Base-by-base conservation (phyloP, 2,888 invertebrate genomes). In the Lagria hirta region DNA sequence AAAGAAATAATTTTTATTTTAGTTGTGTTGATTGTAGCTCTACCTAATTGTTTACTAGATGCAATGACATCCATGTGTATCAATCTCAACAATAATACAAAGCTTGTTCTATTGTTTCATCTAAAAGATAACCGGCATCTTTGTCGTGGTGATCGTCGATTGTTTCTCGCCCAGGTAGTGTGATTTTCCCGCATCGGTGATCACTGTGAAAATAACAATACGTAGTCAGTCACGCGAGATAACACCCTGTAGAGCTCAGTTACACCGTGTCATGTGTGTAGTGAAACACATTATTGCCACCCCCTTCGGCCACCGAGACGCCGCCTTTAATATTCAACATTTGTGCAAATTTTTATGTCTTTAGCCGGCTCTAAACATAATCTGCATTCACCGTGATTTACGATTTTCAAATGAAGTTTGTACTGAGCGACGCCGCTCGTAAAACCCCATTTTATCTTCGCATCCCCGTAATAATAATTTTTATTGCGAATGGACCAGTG, bases 401-500 rank as follows among this genome's bases (percentile, higher is more conserved):
- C 48, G 41, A 38, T 41, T 42, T 43, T 43, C 28, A 43, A 44
- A 48, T 49, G 36, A 51, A 48, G 43, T 51, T 52, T 48, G 33
- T 32, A 35, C 46, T 14, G n/a, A n/a, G n/a, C n/a, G 20, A 27
- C 28, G 33, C 17, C 42, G 43, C 48, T 42, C 48, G 33, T 51
- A 48, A 49, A 51, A 44, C 30, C 35, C 10, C 29, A 18, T 16
- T 27, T 13, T 13, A 29, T 17, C 17, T 10, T 16, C 8, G 15
- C 15, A 27, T 27, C n/a, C 4, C n/a, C 20, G 18, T 30, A 18
- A 30, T 30, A 33, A 33, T 33, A 33, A 33, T 33, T 33, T 33
- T 33, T 33, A 33, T 33, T 23, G 33, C 26, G n/a, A 18, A 10
- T 6, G 17, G 14, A 15, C 15, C 11, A 23, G 10, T 8, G 30